These are phyloP conservation scores for Todus mexicanus DNA, from an alignment of 2,797 vertebrate species.

Conservation along the genomic window DNA sequence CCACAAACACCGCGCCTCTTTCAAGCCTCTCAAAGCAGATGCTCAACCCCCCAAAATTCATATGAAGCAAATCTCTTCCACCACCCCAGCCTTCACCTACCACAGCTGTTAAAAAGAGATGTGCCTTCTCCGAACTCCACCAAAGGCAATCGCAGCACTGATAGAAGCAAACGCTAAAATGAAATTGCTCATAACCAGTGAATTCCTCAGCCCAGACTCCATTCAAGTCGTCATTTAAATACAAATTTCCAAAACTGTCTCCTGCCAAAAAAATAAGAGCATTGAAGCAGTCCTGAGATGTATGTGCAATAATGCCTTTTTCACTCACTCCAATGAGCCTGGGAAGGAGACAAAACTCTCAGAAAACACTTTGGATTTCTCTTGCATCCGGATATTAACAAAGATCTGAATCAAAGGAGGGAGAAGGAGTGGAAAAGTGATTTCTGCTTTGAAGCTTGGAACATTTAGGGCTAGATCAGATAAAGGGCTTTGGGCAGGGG, in stretches of 20 bases:
- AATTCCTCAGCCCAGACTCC: conserved; percentile 7
- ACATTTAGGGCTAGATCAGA: not conserved
- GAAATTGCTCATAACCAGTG: conserved; percentile 10
- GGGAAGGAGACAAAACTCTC: not conserved
- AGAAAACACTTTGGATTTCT: not conserved
- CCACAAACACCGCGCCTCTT: not conserved
- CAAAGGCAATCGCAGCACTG: not conserved
- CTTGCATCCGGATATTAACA: not conserved
- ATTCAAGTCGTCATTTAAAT: conserved; percentile 5
- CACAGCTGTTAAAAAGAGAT: not conserved
- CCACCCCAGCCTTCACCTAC: not conserved
- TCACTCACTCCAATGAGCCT: not conserved
- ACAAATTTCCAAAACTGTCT: not conserved
- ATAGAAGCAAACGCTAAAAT: not conserved
- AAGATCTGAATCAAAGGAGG: not conserved
- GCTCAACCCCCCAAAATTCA: not conserved
- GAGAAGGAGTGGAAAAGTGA: not conserved
- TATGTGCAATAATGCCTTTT: not conserved
- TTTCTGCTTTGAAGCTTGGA: not conserved
- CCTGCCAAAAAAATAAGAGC: conserved; percentile 3
- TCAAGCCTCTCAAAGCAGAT: not conserved
- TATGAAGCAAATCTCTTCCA: not conserved
- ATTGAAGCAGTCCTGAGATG: not conserved
- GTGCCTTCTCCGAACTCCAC: not conserved
- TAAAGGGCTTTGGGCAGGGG: not conserved